Percentiles rank a stretch among this genome's conserved stretches.
phyloP scores from a whole-genome alignment of 2,797 vertebrate species.

The Melanotaenia nigrans region DNA sequence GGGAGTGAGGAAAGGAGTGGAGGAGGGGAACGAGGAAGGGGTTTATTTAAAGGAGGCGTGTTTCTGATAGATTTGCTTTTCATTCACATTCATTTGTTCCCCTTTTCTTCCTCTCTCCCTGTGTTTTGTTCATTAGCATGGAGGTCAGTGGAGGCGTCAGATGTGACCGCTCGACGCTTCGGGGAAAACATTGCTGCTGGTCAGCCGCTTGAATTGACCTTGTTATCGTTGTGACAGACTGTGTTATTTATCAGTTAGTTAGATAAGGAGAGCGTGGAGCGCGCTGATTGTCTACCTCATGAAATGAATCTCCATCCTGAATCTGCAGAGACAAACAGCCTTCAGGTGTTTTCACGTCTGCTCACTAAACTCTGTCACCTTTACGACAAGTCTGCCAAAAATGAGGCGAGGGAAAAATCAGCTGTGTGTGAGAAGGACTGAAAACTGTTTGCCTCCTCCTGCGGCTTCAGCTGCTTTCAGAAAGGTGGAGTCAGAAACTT shows the following conservation, averaged over 20 bases:
- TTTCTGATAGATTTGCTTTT: slow-evolving; percentile 85
- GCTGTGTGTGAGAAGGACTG: background rate
- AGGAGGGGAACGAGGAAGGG: slow-evolving; percentile 61
- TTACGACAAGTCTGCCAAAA: slow-evolving; percentile 15
- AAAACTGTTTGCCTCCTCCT: slow-evolving; percentile 5
- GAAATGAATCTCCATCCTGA: slow-evolving; percentile 47
- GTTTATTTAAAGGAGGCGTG: slow-evolving; percentile 85
- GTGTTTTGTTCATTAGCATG: slow-evolving; percentile 79
- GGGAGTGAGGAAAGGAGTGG: slow-evolving; percentile 52
- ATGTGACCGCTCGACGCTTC: slow-evolving; percentile 64
- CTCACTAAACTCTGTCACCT: slow-evolving; percentile 48
- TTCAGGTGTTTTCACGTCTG: slow-evolving; percentile 43
- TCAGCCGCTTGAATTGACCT: slow-evolving; percentile 77
- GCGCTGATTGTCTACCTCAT: slow-evolving; percentile 61
- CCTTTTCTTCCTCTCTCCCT: slow-evolving; percentile 41
- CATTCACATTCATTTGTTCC: slow-evolving; percentile 83
- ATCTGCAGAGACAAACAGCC: slow-evolving; percentile 52
- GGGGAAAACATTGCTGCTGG: slow-evolving; percentile 72
- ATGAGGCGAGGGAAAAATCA: slow-evolving; percentile 8
- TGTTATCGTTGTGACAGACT: slow-evolving; percentile 75
- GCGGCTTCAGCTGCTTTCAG: too few relatives aligned
- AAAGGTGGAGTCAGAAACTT: background rate
- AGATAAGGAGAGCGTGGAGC: slow-evolving; percentile 63
- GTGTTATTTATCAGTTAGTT: slow-evolving; percentile 76
- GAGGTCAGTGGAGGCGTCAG: slow-evolving; percentile 72